These are phyloP conservation scores for Thripadectes ignobilis DNA, from an alignment of 2,797 vertebrate species.

Conservation along the genomic window DNA sequence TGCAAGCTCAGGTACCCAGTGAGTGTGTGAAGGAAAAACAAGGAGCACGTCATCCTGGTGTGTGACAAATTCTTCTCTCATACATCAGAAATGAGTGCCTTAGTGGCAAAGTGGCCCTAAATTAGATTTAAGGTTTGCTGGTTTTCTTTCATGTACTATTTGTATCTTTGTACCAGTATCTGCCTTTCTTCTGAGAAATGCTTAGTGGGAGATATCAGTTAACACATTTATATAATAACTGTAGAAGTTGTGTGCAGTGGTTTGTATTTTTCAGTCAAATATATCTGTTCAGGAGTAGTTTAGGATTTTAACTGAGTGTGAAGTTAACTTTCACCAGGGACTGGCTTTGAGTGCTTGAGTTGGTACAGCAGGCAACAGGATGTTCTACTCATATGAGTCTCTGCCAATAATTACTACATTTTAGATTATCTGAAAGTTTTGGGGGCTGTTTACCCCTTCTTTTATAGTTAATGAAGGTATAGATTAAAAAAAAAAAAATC, in stretches of 20 bases:
- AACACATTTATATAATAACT: neutral
- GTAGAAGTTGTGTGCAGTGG: neutral
- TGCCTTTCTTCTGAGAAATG: slow-evolving; percentile 19
- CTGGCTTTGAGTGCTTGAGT: neutral
- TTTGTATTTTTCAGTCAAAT: neutral
- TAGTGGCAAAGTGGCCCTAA: neutral
- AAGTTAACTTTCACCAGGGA: neutral
- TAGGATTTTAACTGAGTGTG: neutral
- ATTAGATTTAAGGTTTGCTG: slow-evolving; percentile 11
- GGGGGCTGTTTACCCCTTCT: neutral
- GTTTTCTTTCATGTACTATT: neutral
- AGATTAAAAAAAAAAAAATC: neutral
- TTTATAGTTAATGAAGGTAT: neutral
- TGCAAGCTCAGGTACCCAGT: neutral
- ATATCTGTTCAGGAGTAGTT: neutral
- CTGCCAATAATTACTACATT: neutral
- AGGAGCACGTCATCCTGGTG: neutral
- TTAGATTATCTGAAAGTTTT: neutral
- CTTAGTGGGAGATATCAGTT: neutral
- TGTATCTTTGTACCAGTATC: neutral
- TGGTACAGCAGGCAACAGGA: neutral
- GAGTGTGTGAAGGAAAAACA: neutral
- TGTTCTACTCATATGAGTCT: neutral
- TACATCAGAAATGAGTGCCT: neutral
- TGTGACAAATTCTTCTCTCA: neutral